Evolutionary conservation across 2,888 invertebrate species (phyloP).

Genomic region (Linyphia triangularis): DNA sequence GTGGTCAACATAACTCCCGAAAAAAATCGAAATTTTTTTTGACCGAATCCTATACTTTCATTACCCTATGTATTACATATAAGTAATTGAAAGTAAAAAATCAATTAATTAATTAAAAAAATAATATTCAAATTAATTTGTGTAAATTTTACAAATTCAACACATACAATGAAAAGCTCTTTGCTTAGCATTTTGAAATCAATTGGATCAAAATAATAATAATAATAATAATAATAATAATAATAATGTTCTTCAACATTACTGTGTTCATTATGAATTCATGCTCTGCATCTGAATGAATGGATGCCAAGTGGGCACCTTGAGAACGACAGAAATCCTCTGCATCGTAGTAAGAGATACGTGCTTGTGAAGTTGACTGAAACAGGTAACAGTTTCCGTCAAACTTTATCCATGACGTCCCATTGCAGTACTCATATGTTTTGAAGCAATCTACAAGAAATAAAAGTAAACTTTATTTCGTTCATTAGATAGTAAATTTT

Average conservation of each 20-base stretch:
- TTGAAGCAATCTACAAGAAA: neutral
- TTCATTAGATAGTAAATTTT: neutral
- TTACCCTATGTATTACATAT: too few relatives aligned
- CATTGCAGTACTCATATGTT: constrained; percentile 40
- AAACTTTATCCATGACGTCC: constrained; percentile 53
- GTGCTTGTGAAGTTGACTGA: neutral
- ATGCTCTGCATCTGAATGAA: constrained; percentile 67
- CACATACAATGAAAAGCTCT: too few relatives aligned
- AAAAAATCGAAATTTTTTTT: too few relatives aligned
- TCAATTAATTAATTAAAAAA: too few relatives aligned
- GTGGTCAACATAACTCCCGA: too few relatives aligned
- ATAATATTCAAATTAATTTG: too few relatives aligned
- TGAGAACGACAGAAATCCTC: constrained; percentile 56
- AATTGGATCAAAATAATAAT: too few relatives aligned
- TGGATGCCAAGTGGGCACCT: constrained; percentile 56
- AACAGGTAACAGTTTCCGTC: constrained; percentile 63
- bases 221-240: too few relatives aligned
- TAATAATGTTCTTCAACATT: neutral
- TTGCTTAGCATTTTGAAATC: too few relatives aligned
- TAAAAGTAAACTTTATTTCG: neutral
- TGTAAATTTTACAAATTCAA: too few relatives aligned
- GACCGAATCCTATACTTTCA: too few relatives aligned
- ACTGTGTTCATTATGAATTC: constrained; percentile 57
- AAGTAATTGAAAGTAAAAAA: too few relatives aligned
- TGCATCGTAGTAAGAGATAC: constrained; percentile 65